These are phyloP conservation scores for Hyperoplus lanceolatus DNA, from an alignment of 2,797 vertebrate genomes.

Conservation along the genomic window DNA sequence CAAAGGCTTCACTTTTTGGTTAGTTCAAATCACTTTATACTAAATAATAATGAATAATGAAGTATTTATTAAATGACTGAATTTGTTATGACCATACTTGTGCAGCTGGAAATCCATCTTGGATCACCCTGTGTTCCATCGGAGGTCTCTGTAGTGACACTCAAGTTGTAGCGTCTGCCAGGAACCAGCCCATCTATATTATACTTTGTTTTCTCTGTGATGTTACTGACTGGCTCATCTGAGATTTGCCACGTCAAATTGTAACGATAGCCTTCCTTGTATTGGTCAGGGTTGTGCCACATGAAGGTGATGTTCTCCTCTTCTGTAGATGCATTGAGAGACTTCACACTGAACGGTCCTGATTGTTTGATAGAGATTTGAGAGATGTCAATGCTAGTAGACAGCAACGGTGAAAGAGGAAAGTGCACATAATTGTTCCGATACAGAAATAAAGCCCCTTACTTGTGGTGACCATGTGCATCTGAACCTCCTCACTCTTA, in stretches of 20 bases:
- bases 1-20: too few relatives aligned
- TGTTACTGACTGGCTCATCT: rapidly evolving
- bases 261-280: constrained; percentile 65
- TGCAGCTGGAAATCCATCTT: constrained; percentile 41
- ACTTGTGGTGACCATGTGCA: constrained; percentile 75
- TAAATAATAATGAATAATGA: neutral
- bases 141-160: constrained; percentile 69
- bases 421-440: neutral
- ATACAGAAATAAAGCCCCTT: constrained; percentile 58
- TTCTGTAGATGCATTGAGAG: neutral
- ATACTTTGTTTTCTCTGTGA: rapidly evolving
- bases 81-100: constrained; percentile 68
- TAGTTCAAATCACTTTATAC: neutral
- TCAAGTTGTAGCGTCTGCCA: constrained; percentile 67
- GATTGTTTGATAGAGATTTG: constrained; percentile 22
- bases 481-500: constrained; percentile 57
- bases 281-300: constrained; percentile 47
- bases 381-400: constrained; percentile 13
- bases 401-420: neutral
- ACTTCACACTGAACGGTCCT: constrained; percentile 65
- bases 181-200: constrained; percentile 19
- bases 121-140: constrained; percentile 65
- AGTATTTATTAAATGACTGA: neutral
- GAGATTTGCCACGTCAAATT: constrained; percentile 44
- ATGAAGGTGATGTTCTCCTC: constrained; percentile 4